Evolutionary conservation across 1,140 invertebrate genomes (phyloP).

Genomic region (Gonioctena quinquepunctata): DNA sequence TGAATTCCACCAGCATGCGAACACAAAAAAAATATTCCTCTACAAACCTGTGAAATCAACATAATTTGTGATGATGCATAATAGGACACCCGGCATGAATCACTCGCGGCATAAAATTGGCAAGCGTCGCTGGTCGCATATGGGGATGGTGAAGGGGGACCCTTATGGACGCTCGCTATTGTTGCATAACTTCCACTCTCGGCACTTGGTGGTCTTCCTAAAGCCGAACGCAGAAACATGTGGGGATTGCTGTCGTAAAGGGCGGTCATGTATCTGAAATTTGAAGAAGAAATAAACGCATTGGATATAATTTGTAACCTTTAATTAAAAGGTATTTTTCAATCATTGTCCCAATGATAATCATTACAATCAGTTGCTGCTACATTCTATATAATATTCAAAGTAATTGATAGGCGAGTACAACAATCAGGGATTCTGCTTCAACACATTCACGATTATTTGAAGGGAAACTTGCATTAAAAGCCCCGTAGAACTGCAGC

Average conservation of each 20-base stretch:
- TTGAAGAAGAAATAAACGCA: no score
- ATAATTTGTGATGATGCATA: slow-evolving; percentile 64
- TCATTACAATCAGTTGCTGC: no score
- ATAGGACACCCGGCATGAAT: slow-evolving; percentile 61
- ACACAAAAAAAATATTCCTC: not conserved
- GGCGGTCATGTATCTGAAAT: slow-evolving; percentile 66
- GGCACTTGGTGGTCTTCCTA: slow-evolving; percentile 70
- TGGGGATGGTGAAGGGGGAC: slow-evolving; percentile 64
- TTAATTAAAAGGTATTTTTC: no score
- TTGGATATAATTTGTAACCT: no score
- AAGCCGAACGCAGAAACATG: slow-evolving; percentile 68
- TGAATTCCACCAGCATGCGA: no score
- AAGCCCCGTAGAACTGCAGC: no score
- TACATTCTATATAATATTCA: no score
- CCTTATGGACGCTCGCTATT: slow-evolving; percentile 75
- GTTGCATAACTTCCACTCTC: slow-evolving; percentile 78
- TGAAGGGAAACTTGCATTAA: no score
- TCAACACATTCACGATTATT: no score
- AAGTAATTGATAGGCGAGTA: no score
- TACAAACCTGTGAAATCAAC: slow-evolving; percentile 59
- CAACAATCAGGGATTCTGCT: no score
- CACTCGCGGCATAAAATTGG: slow-evolving; percentile 62
- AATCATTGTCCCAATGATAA: no score
- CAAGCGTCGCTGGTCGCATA: slow-evolving; percentile 64
- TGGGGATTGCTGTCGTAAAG: slow-evolving; percentile 72